phyloP scores from a whole-genome alignment of 2,113 vertebrate species.

The Hystrix cristata region DNA sequence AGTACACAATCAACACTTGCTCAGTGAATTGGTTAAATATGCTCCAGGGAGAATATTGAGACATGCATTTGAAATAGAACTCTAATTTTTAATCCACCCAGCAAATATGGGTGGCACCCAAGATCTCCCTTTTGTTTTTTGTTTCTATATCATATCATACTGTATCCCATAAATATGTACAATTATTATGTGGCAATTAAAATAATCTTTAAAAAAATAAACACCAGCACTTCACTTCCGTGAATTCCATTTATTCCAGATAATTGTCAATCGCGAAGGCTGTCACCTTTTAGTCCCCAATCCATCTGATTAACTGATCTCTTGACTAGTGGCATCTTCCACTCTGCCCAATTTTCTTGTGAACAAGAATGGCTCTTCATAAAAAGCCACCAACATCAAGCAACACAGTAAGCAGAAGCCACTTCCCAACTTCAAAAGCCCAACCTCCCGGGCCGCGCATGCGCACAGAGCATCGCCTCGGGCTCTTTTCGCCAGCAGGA shows the following conservation, averaged over 20 bases:
- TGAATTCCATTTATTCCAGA: slow-evolving; percentile 21
- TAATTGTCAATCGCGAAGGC: background rate
- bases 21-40: background rate
- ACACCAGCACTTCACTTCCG: background rate
- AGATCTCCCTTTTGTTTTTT: background rate
- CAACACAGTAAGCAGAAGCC: background rate
- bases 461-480: background rate
- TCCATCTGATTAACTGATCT: background rate
- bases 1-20: background rate
- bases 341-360: background rate
- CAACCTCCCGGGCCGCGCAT: background rate
- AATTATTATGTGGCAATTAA: background rate
- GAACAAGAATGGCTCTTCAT: background rate
- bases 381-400: background rate
- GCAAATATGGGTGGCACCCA: background rate
- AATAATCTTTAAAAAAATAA: background rate
- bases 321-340: background rate
- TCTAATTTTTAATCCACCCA: background rate
- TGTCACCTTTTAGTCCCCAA: background rate
- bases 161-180: background rate
- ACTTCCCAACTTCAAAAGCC: background rate
- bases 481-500: background rate
- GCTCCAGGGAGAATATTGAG: background rate
- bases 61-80: slow-evolving; percentile 4
- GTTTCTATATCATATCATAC: background rate